Conservation (phyloP, 2,888 invertebrate genomes). For the Troilus luridus region DNA sequence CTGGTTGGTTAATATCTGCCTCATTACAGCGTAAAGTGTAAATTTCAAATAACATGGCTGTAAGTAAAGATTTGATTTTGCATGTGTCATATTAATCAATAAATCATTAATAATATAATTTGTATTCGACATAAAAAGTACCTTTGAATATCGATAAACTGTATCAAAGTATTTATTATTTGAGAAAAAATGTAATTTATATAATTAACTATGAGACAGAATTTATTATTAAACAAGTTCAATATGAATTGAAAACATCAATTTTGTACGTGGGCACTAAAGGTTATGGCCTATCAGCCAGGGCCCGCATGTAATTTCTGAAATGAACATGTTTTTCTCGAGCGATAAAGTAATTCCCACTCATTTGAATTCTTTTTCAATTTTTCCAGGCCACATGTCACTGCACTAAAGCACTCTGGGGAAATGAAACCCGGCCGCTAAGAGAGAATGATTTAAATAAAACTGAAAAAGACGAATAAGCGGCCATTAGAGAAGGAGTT, state of each 20-base stretch:
- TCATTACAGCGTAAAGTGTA: too few relatives aligned
- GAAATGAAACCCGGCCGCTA: constrained; percentile 26
- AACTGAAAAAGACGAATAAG: constrained; percentile 56
- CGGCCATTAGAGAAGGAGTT: constrained; percentile 45
- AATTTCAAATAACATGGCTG: too few relatives aligned
- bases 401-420: constrained; percentile 28
- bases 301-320: not conserved
- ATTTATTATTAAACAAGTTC: too few relatives aligned
- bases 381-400: constrained; percentile 38
- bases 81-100: too few relatives aligned
- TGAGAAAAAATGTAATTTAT: too few relatives aligned
- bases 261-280: not conserved
- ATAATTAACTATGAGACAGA: too few relatives aligned
- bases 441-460: constrained; percentile 53
- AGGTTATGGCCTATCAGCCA: not conserved
- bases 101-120: too few relatives aligned
- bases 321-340: not conserved
- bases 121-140: too few relatives aligned
- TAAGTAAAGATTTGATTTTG: too few relatives aligned
- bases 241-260: not conserved
- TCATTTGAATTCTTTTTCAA: constrained; percentile 48
- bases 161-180: too few relatives aligned
- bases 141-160: too few relatives aligned
- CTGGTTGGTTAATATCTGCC: too few relatives aligned
- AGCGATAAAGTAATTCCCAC: constrained; percentile 32